These are phyloP conservation scores for Melanerpes formicivorus DNA, from an alignment of 2,113 vertebrate species.

Conservation along the genomic window DNA sequence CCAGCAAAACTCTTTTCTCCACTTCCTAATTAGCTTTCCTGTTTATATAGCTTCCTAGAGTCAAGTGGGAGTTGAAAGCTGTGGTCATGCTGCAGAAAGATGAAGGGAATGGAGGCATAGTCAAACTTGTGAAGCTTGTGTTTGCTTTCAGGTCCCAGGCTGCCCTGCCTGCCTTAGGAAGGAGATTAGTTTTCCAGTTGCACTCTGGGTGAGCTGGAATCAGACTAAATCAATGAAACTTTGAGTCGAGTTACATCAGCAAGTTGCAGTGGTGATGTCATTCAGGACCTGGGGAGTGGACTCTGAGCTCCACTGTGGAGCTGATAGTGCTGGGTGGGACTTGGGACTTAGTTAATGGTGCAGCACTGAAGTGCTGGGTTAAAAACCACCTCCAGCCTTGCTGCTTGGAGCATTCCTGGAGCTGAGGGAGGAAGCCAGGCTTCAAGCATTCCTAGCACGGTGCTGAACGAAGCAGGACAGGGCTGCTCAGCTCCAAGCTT, in stretches of 20 bases:
- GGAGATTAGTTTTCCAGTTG: not conserved
- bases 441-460: accelerated
- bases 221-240: not conserved
- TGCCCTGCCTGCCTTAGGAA: not conserved
- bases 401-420: no score
- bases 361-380: no score
- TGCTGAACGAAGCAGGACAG: not conserved
- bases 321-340: no score
- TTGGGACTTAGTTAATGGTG: no score
- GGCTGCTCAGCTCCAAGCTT: not conserved
- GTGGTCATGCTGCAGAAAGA: not conserved
- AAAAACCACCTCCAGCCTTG: no score
- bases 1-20: conserved; percentile 37
- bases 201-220: accelerated
- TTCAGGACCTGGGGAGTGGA: not conserved
- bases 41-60: not conserved
- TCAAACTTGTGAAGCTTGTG: not conserved
- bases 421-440: not conserved
- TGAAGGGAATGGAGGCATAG: not conserved
- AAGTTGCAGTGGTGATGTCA: not conserved
- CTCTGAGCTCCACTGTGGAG: not conserved
- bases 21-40: conserved; percentile 48
- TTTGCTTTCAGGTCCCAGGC: not conserved
- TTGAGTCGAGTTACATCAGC: not conserved
- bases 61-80: not conserved